phyloP scores from a whole-genome alignment of 92 coral and sea anemone genomes.

The Epizoanthus scotinus region DNA sequence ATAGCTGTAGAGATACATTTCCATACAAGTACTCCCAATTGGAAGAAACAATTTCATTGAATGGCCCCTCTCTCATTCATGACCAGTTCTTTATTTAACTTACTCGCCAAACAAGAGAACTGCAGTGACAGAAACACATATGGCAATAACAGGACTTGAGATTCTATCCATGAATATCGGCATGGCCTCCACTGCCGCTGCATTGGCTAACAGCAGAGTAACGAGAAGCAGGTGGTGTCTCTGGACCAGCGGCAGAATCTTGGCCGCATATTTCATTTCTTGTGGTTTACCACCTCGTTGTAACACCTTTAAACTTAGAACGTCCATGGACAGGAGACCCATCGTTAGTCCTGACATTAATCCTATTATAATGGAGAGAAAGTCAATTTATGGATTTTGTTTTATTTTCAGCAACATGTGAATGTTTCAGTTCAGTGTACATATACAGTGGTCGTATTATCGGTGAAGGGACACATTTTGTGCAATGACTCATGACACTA shows the following conservation, averaged over 20 bases:
- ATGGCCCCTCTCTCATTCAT: no score
- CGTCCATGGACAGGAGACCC: conserved; percentile 94
- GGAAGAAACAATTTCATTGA: no score
- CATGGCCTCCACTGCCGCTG: conserved; percentile 96
- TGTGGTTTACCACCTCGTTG: conserved; percentile 89
- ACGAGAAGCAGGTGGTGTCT: conserved; percentile 90
- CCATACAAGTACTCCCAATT: no score
- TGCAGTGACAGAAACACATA: conserved; percentile 96
- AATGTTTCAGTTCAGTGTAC: no score
- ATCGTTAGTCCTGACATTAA: conserved; percentile 95
- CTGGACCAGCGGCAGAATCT: conserved; percentile 87
- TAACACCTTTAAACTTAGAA: conserved; percentile 91
- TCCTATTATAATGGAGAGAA: conserved; percentile 44
- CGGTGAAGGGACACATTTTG: no score
- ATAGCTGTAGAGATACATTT: no score
- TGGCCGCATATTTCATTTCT: conserved; percentile 79
- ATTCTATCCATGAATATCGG: conserved; percentile 95
- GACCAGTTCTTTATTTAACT: conserved; percentile 48
- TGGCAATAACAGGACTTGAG: conserved; percentile 88
- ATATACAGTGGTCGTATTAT: no score
- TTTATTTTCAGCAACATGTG: no score
- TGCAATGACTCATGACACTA: no score
- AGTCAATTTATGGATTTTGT: no score
- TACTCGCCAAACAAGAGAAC: conserved; percentile 99
- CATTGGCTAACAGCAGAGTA: conserved; percentile 90